Percentiles rank a stretch among this genome's conserved stretches.
Evolutionary conservation across 92 coral and sea anemone species (phyloP).

Genomic region (Parazoanthus atlanticus): DNA sequence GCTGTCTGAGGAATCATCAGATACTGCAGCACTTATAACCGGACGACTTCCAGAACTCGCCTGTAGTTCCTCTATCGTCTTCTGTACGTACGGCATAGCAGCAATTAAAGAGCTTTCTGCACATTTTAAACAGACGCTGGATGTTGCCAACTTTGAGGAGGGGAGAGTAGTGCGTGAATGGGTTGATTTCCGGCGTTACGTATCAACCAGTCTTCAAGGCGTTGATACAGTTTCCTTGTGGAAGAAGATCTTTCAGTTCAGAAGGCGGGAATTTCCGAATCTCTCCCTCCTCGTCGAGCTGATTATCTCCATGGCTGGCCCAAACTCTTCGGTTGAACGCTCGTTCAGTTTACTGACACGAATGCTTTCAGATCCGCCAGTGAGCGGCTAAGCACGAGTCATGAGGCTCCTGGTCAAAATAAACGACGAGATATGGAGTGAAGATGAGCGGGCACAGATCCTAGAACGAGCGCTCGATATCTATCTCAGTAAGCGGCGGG

Average conservation of each 20-base stretch:
- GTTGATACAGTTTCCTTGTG: slow-evolving; percentile 15
- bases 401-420: too few species aligned
- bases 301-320: slow-evolving; percentile 34
- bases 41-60: too few species aligned
- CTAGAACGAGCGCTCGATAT: slow-evolving; percentile 31
- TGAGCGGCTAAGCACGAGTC: too few species aligned
- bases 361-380: too few species aligned
- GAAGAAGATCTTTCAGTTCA: slow-evolving; percentile 19
- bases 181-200: slow-evolving; percentile 26
- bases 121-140: slow-evolving; percentile 36
- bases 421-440: slow-evolving; percentile 33
- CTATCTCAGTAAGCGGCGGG: slow-evolving; percentile 4
- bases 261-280: slow-evolving; percentile 22
- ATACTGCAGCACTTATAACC: too few species aligned
- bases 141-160: slow-evolving; percentile 30
- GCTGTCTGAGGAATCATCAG: too few species aligned
- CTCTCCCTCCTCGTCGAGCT: slow-evolving; percentile 40
- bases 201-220: slow-evolving; percentile 20
- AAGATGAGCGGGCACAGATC: not conserved
- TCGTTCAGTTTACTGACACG: slow-evolving; percentile 40
- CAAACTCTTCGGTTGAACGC: slow-evolving; percentile 42
- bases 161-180: slow-evolving; percentile 14
- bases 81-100: slow-evolving; percentile 31
- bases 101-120: slow-evolving; percentile 22
- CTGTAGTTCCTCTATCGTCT: too few species aligned